Conservation (phyloP, 2,797 vertebrate genomes). For the Peromyscus melanophrys region DNA sequence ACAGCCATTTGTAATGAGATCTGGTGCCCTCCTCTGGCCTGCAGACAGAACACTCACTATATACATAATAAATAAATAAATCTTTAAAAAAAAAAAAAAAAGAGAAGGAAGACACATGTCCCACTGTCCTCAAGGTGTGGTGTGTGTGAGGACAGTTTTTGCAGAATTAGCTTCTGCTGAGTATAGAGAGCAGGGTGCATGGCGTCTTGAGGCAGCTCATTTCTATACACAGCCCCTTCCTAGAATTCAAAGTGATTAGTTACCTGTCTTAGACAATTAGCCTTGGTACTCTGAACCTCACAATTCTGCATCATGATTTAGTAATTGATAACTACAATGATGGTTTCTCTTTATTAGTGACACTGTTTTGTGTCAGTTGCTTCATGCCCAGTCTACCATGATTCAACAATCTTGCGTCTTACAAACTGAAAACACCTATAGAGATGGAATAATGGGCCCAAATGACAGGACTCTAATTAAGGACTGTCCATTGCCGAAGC, state of each 20-base stretch:
- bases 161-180: constrained; percentile 19
- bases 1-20: no score
- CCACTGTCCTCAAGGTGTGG: constrained; percentile 29
- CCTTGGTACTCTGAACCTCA: constrained; percentile 46
- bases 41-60: no score
- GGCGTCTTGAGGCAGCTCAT: neutral
- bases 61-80: no score
- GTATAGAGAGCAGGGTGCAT: neutral
- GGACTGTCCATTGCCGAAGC: neutral
- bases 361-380: neutral
- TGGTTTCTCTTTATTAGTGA: constrained; percentile 15
- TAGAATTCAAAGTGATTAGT: constrained; percentile 39
- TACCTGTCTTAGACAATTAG: constrained; percentile 36
- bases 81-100: no score
- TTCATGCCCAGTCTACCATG: constrained; percentile 9
- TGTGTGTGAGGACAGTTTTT: constrained; percentile 1
- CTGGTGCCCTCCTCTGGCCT: no score
- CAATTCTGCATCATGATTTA: constrained; percentile 30
- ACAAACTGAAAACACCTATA: constrained; percentile 33
- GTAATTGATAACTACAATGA: constrained; percentile 58
- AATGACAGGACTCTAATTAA: neutral
- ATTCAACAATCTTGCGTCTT: constrained; percentile 39
- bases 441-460: constrained; percentile 27
- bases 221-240: constrained; percentile 15
- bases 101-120: constrained; percentile 6